Conservation (phyloP, 2,797 vertebrate species). For the Buceros bicornis region DNA sequence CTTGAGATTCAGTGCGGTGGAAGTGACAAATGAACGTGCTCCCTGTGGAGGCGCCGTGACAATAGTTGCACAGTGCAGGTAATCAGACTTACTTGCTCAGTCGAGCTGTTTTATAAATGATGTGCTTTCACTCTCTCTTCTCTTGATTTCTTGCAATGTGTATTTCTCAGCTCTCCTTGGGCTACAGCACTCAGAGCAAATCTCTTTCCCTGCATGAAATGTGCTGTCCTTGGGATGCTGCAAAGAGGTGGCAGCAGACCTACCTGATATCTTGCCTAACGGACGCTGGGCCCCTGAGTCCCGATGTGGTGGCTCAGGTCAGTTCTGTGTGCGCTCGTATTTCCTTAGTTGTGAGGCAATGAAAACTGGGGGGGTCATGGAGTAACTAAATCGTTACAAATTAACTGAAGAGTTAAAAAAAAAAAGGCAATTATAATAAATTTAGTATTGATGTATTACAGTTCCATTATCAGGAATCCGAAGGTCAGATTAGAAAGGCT, state of each 20-base stretch:
- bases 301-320: background rate
- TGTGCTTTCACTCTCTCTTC: constrained; percentile 21
- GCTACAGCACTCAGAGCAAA: background rate
- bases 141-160: constrained; percentile 9
- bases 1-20: background rate
- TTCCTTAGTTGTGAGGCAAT: background rate
- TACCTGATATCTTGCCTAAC: background rate
- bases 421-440: background rate
- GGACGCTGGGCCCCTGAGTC: background rate
- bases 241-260: background rate
- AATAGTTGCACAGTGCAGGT: background rate
- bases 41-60: background rate
- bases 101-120: constrained; percentile 26
- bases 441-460: background rate
- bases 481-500: background rate
- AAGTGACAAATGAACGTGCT: constrained; percentile 10
- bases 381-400: background rate
- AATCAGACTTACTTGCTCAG: constrained; percentile 17
- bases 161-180: background rate
- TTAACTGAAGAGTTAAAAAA: background rate
- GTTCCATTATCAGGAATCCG: background rate
- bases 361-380: background rate
- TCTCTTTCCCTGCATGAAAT: background rate
- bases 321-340: background rate
- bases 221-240: background rate